phyloP scores from a whole-genome alignment of 2,797 vertebrate genomes.

The Channa striata region DNA sequence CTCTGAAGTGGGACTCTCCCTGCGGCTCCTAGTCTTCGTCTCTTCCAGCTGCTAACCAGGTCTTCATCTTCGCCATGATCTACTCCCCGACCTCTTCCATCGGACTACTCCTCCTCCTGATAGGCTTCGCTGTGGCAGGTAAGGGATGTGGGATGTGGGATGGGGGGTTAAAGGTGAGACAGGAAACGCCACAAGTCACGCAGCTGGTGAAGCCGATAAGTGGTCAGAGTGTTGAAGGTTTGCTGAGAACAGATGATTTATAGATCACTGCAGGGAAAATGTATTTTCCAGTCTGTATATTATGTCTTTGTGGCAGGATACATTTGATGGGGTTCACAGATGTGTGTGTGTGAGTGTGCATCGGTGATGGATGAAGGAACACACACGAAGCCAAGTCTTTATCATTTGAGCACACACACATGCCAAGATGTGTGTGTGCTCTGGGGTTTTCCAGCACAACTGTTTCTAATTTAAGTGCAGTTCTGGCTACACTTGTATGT shows the following conservation, averaged over 20 bases:
- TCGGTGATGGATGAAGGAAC: conserved; percentile 11
- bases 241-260: conserved; percentile 12
- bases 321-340: conserved; percentile 1
- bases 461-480: conserved; percentile 74
- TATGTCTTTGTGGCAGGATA: background rate
- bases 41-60: conserved; percentile 24
- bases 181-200: conserved; percentile 2
- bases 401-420: conserved; percentile 21
- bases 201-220: conserved; percentile 1
- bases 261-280: background rate
- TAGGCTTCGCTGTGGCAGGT: conserved; percentile 81
- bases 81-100: conserved; percentile 24
- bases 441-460: conserved; percentile 67
- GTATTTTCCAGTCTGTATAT: background rate
- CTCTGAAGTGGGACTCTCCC: conserved; percentile 10
- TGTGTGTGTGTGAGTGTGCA: conserved; percentile 25
- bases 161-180: conserved; percentile 33
- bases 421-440: conserved; percentile 26
- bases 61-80: conserved; percentile 65
- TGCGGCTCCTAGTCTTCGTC: background rate
- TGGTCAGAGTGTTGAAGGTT: background rate
- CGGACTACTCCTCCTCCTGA: conserved; percentile 77
- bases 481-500: conserved; percentile 41
- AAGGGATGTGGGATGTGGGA: conserved; percentile 38
- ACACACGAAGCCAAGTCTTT: conserved; percentile 27